These are phyloP conservation scores for Hafferia zeledoni DNA, from an alignment of 2,797 vertebrate genomes.

Conservation along the genomic window DNA sequence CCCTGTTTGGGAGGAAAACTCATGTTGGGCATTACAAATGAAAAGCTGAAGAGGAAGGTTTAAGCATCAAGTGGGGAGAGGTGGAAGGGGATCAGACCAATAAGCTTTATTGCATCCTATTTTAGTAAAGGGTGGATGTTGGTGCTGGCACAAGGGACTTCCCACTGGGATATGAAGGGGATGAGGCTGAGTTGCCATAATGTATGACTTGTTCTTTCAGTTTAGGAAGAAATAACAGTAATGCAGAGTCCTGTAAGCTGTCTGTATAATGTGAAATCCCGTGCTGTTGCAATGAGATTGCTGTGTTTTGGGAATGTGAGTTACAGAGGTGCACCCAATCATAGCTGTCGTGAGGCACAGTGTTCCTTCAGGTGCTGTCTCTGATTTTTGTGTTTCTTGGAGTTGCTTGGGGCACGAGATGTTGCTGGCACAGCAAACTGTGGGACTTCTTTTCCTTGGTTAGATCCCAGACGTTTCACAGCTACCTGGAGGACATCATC, in stretches of 20 bases:
- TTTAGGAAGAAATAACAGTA: neutral
- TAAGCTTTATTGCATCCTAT: neutral
- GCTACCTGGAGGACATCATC: constrained; percentile 97
- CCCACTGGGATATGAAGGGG: neutral
- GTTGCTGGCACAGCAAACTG: neutral
- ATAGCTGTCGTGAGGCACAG: rapidly evolving
- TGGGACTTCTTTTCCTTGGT: neutral
- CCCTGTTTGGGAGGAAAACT: neutral
- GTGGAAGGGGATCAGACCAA: rapidly evolving
- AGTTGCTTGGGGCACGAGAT: neutral
- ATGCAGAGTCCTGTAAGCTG: neutral
- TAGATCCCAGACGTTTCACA: constrained; percentile 90
- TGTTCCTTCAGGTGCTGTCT: neutral
- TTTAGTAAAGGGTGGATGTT: neutral
- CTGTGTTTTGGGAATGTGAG: neutral
- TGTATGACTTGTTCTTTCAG: neutral
- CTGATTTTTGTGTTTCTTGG: neutral
- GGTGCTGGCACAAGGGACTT: neutral
- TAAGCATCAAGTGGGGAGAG: neutral
- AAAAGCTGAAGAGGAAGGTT: neutral
- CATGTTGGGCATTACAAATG: neutral
- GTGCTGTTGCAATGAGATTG: neutral
- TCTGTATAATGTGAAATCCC: neutral
- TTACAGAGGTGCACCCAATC: neutral
- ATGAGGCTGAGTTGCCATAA: neutral